Evolutionary conservation across 2,797 vertebrate genomes (phyloP).

Genomic region (Peromyscus nudipes): DNA sequence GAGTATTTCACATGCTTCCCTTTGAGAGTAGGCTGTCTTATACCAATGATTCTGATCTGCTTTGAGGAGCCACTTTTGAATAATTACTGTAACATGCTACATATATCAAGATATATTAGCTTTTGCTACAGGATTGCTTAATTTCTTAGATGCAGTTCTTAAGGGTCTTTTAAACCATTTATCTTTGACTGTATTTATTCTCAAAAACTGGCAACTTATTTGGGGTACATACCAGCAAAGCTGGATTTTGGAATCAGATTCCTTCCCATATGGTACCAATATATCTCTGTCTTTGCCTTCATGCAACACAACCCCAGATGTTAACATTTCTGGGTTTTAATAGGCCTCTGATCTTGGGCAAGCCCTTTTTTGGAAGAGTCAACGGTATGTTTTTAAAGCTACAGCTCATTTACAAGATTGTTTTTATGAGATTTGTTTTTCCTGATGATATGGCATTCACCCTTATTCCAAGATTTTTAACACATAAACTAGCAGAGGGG

Average conservation of each 20-base stretch:
- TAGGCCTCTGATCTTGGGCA: conserved; percentile 86
- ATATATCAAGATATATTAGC: conserved; percentile 56
- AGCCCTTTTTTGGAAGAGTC: conserved; percentile 81
- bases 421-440: conserved; percentile 85
- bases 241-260: conserved; percentile 86
- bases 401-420: conserved; percentile 84
- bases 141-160: conserved; percentile 72
- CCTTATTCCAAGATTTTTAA: conserved; percentile 77
- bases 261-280: conserved; percentile 86
- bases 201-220: conserved; percentile 84
- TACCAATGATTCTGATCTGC: background rate
- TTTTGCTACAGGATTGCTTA: conserved; percentile 77
- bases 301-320: conserved; percentile 88
- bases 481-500: conserved; percentile 59
- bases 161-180: conserved; percentile 62
- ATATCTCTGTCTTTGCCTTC: conserved; percentile 86
- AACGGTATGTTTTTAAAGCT: conserved; percentile 85
- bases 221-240: conserved; percentile 84
- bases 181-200: conserved; percentile 86
- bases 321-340: conserved; percentile 87
- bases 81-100: conserved; percentile 49
- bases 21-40: conserved; percentile 41
- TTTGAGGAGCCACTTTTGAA: conserved; percentile 55
- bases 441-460: conserved; percentile 80
- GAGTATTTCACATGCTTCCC: background rate